Base-by-base conservation (phyloP, 2,797 vertebrate genomes). In the Lemur catta region DNA sequence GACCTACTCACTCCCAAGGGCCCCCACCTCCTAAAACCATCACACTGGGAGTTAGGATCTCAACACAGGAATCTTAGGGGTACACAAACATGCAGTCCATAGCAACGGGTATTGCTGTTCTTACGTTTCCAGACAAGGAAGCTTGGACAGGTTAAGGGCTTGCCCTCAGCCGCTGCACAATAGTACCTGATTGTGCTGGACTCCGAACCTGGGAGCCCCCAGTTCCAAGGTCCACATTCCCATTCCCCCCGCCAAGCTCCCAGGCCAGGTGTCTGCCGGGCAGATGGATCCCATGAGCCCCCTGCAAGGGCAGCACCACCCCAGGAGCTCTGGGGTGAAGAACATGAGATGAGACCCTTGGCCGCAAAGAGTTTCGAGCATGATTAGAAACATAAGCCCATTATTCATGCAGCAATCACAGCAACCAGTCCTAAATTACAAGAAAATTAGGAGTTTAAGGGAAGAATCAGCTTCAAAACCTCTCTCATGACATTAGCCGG, bases 111-210 rank as follows among this genome's bases (percentile, higher is more conserved):
- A 4, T 1, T 20, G 0, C 38, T 11, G 2, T 26, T 50, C 24
- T 72, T 26, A 4, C 13, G 6, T 28, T 71, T 55, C 65, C 72
- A 71, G n/a, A 24, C 17, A 5, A 57, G 26, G 76, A 78, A 52
- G 26, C 3, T 28, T 20, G 22, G 15, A 18, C 18, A 13, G 18
- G 41, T 0, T 9, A 28, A n/a, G 57, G 15, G 13, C 18, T 2
- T 76, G 38, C 6, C 38, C 11, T 22, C 1, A 0, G 3, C 22
- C 0, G 0, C 24, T 38, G 10, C 33, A 18, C 0, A 7, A 43
- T 2, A 41, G 43, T 10, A 7, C 0, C 0, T 1, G 17, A n/a
- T 0, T 0, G 6, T 24, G 65, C 6, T 13, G 24, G 18, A 22
- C 43, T 38, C 30, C 24, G n/a, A 24, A 61, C 52, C 24, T 9